Evolutionary conservation across 2,113 vertebrate species (phyloP).

Genomic region (Crocuta crocuta): DNA sequence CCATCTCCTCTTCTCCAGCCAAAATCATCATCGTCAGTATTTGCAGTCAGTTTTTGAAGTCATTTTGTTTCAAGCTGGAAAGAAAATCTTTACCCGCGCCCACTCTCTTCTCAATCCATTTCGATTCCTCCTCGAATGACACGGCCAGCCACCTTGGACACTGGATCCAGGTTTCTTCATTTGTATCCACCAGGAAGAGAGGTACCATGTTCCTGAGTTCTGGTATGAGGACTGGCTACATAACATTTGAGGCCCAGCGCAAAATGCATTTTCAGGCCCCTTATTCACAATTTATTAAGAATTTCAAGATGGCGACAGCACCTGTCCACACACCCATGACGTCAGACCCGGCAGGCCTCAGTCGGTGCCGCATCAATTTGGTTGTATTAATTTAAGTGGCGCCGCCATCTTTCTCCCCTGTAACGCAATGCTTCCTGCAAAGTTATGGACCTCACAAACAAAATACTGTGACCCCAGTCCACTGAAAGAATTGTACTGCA

Average conservation of each 20-base stretch:
- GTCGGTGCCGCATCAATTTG: neutral
- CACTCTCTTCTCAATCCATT: constrained; percentile 40
- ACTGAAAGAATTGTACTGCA: constrained; percentile 25
- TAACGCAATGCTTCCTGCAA: constrained; percentile 54
- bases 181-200: constrained; percentile 72
- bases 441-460: constrained; percentile 46
- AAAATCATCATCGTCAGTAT: constrained; percentile 48
- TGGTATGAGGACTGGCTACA: neutral
- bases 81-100: constrained; percentile 53
- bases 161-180: constrained; percentile 69
- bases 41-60: constrained; percentile 56
- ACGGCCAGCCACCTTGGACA: constrained; percentile 50
- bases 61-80: constrained; percentile 62
- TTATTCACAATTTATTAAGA: constrained; percentile 17
- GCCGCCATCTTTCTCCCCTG: constrained; percentile 33
- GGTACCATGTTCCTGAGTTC: constrained; percentile 59
- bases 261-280: constrained; percentile 25
- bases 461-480: constrained; percentile 43
- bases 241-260: neutral
- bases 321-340: neutral
- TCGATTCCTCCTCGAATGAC: constrained; percentile 50
- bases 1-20: constrained; percentile 31
- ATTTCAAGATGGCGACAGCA: constrained; percentile 19
- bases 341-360: neutral
- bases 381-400: constrained; percentile 52